Evolutionary conservation across 2,113 vertebrate species (phyloP), one percentile per base, ranked within the genome.

Genomic region (Lophochroa leadbeateri): DNA sequence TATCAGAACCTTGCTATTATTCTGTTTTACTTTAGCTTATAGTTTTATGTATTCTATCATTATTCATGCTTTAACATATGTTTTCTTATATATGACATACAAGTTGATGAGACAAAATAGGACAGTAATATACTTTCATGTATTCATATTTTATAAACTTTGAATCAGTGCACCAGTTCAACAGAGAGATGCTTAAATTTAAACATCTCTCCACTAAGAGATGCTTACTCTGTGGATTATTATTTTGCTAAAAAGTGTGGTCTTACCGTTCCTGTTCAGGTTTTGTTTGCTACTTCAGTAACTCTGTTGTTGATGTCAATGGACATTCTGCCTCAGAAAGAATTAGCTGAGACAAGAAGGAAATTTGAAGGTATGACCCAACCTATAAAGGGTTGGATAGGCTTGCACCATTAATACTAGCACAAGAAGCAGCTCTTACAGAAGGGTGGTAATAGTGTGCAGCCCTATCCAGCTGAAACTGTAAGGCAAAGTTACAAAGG

Each of bases 381-480:
- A 37, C 27, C 31, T 88, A 6, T 69, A 70, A 77, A 65, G 49
- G 9, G 19, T 4, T 86, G 70, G 57, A 74, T 83, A 88, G 82
- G 29, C 71, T 94, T 86, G 63, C n/a, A 49, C 31, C 52, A 50
- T 50, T 82, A 86, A 46, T 23, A 16, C 61, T 27, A 4, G 53
- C 52, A 31, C 21, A 46, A 46, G 82, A 86, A 43, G 31, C 16
- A 24, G 47, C 27, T 77, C 46, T 80, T 85, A 57, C 47, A 69
- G 39, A 81, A 77, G 46, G 53, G 39, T 74, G 41, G 76, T 78
- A 68, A 67, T 29, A 41, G 8, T 14, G 18, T 58, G 43, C 68
- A 80, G 68, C 50, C 77, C 47, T 44, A 23, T 55, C 79, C 76
- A 78, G 46, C 65, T 88, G 80, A 92, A 96, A 92, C 92, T 93